Evolutionary conservation across 2,797 vertebrate genomes (phyloP), one percentile per base, ranked within the genome.

Genomic region (Tenualosa ilisha): DNA sequence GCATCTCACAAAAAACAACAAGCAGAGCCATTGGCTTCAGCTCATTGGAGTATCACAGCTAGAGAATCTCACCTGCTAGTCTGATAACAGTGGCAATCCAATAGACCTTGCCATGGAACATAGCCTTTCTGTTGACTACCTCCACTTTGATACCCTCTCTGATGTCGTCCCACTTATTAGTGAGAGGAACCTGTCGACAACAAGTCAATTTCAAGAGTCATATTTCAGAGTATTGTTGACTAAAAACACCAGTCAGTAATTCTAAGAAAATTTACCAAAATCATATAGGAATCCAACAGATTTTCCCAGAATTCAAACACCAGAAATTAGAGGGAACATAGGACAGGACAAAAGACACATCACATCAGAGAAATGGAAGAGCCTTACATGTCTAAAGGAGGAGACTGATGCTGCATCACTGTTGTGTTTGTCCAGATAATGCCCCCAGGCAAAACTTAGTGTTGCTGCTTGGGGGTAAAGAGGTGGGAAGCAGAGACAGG

Each of bases 381-480:
- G 68, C 95, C 97, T 98, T 92, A 99, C 98, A 0, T 99, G 98
- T 96, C 96, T 96, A 91, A 99, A 99, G 93, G 97, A 97, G 92
- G 96, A 95, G 83, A 99, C 97, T 0, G 97, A 94, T 3, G 96
- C 97, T 53, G 97, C 97, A 85, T 96, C 89, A 92, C 95, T 96
- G n/a, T 93, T 94, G 6, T 96, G 95, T 63, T 96, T 97, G 88
- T 97, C 95, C 88, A 99, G 91, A 90, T 99, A 99, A 49, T 92
- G 84, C 1, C 97, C 98, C 98, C 98, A 99, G 54, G 98, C 96
- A 84, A 99, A 99, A 17, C 94, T 94, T 89, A 94, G 81, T 72
- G 92, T 88, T 2, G 93, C 88, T 0, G 91, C 95, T 96, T 83
- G 8, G 22, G 68, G 51, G 68, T 3, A 81, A n/a, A 12, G 75